Evolutionary conservation across 2,888 invertebrate genomes (phyloP), one percentile per base, ranked within the genome.

Genomic region (Drosophila stalkeri): DNA sequence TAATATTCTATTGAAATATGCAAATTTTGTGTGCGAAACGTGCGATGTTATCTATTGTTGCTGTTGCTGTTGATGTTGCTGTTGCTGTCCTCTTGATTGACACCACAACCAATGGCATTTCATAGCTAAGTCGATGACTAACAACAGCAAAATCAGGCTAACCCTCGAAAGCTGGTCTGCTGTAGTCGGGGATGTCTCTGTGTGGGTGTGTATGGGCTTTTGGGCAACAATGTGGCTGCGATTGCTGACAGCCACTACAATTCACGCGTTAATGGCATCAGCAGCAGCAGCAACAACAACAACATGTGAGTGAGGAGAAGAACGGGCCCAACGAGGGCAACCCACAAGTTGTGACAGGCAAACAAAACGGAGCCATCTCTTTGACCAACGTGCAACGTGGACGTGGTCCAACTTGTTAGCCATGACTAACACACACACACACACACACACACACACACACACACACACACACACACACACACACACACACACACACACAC

Each of bases 341-440:
- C 52, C 64, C 79, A 56, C 69, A 70, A 80, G 85, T 73, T 85
- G 85, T 85, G 82, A 76, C 82, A 79, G 76, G 76, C 88, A 67
- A 82, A 74, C 77, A 74, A 73, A 86, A 80, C 69, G 60, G 54
- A 31, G 67, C 43, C 55, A 65, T 80, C 72, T 60, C 64, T 75
- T 71, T 64, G 63, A 67, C 68, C 71, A 69, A 63, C 57, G 65
- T 52, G 66, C 66, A 77, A 51, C 68, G 47, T 57, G 66, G 54
- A 61, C 39, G 67, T 62, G 67, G 62, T 43, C 59, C 56, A 72
- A 78, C 81, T 77, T 68, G 77, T 78, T 80, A 77, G 73, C 77
- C 73, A 56, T 77, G 67, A 77, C 77, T 81, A 77, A 59, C 77
- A 77, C 54, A 66, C 49, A 61, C 35, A 2, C 37, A 12, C 23